Conservation (phyloP, 2,113 vertebrate species). For the Halichoeres trimaculatus region DNA sequence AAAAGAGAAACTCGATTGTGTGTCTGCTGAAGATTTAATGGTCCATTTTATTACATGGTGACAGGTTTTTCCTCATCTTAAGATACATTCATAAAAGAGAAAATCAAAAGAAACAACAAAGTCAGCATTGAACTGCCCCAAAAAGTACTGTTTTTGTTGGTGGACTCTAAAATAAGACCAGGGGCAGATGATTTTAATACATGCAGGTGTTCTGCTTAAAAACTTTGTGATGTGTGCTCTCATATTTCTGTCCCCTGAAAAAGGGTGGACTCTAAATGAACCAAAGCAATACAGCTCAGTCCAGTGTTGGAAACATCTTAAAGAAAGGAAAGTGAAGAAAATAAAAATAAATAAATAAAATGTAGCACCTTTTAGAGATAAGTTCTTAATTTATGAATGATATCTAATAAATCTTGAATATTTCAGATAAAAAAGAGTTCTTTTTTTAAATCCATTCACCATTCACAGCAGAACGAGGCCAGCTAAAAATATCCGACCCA, state of each 20-base stretch:
- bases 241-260: background rate
- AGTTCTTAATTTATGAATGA: too few relatives aligned
- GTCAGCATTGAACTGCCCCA: background rate
- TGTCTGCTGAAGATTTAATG: background rate
- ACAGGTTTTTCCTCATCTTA: background rate
- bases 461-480: background rate
- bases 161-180: too few relatives aligned
- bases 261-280: background rate
- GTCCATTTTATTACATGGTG: background rate
- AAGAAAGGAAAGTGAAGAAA: too few relatives aligned
- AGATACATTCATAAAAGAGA: background rate
- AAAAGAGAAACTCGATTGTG: background rate
- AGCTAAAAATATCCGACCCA: background rate
- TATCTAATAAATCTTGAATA: too few relatives aligned
- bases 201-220: background rate
- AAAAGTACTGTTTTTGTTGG: background rate
- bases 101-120: background rate
- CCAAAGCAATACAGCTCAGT: background rate
- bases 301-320: background rate
- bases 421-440: too few relatives aligned
- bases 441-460: too few relatives aligned
- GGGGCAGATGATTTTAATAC: background rate
- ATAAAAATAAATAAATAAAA: too few relatives aligned
- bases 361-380: background rate
- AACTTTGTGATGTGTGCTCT: background rate